Evolutionary conservation across 2,888 invertebrate genomes (phyloP).

Genomic region (Alsophila aescularia): DNA sequence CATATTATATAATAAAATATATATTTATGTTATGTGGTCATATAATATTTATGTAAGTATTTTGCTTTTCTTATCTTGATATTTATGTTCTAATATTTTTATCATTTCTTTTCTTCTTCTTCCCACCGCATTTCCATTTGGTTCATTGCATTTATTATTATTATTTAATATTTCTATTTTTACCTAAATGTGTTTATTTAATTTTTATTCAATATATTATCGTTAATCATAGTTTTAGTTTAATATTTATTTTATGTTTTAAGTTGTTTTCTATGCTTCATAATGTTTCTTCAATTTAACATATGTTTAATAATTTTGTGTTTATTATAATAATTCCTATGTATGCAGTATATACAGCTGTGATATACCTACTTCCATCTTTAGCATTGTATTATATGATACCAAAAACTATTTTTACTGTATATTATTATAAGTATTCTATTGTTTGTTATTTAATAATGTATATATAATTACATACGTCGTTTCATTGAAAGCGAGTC

Average conservation of each 20-base stretch:
- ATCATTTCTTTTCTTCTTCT: slow-evolving; percentile 9
- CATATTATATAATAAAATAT: slow-evolving; percentile 2
- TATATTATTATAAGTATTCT: slow-evolving; percentile 21
- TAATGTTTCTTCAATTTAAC: background rate
- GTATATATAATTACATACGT: slow-evolving; percentile 29
- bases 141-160: background rate
- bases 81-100: background rate
- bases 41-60: slow-evolving; percentile 3
- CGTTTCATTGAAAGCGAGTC: slow-evolving; percentile 19
- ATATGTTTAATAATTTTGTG: no score
- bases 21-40: background rate
- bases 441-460: slow-evolving; percentile 21
- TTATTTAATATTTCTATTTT: slow-evolving; percentile 1
- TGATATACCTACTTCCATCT: slow-evolving; percentile 53
- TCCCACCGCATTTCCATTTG: slow-evolving; percentile 23
- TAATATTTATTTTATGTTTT: background rate
- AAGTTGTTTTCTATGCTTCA: background rate
- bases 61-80: background rate
- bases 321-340: background rate
- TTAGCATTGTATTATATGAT: slow-evolving; percentile 31
- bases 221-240: background rate
- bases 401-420: slow-evolving; percentile 41
- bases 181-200: slow-evolving; percentile 1
- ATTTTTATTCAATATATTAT: background rate
- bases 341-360: slow-evolving; percentile 68